Base-by-base conservation (phyloP, 1,140 invertebrate genomes). In the Magallana angulata region DNA sequence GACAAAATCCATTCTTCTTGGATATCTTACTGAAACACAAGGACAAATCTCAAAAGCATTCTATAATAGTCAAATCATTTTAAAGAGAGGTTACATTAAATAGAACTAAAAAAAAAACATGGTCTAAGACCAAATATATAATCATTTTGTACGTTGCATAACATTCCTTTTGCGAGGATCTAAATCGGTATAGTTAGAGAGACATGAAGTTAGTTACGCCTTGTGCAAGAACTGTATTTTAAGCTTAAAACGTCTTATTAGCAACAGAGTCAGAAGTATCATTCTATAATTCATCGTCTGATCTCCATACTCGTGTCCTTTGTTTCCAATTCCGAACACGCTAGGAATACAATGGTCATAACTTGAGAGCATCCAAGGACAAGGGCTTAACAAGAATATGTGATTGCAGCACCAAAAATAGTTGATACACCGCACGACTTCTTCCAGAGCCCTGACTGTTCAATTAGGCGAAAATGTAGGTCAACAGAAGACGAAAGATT, bases 401-500 rank as follows among this genome's bases (percentile, higher is more conserved):
- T 12, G 24, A 76, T 76, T 76, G 12, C 12, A 36, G 36, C 12
- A 36, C 36, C 60, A 16, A 64, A 8, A 64, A n/a, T 64, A 64
- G 18, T 76, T 18, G 68, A 76, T 18, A 76, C 36, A 76, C 68
- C 24, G 8, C 68, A 76, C 68, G 68, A 76, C 24, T 36, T 30
- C 12, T 4, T 36, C 68, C 24, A 76, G 11, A 12, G 9, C 24
- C 18, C 68, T 76, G 68, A 76, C 68, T 24, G 68, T 76, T 76
- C 68, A 76, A 76, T 76, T 76, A 30, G 36, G 30, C 24, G 36
- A 30, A 76, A 71, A 76, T 64, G 8, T 76, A 76, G 18, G 68
- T 36, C 68, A 76, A 48, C 36, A 48, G 36, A 48, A 48, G 36
- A 48, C 36, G 36, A 48, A 4, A 48, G 36, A 48, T 48, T 48